These are phyloP conservation scores for Anthonomus grandis DNA, from an alignment of 1,140 invertebrate genomes.

Conservation along the genomic window DNA sequence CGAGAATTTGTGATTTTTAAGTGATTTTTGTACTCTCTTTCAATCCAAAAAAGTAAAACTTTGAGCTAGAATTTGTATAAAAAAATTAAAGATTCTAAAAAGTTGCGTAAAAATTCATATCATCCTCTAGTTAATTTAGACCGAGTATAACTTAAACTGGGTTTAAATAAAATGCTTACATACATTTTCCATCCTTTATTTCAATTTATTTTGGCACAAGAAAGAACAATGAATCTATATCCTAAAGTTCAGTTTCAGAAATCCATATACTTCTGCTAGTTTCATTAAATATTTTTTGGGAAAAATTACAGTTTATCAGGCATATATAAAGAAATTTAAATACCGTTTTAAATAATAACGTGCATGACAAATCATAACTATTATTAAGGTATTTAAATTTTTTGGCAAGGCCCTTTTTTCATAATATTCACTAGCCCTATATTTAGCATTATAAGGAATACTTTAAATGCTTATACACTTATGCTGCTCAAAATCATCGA, in stretches of 20 bases:
- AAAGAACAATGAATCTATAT: constrained; percentile 47
- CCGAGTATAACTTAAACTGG: no score
- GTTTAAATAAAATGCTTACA: background rate
- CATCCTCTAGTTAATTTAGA: no score
- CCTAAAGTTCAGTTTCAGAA: constrained; percentile 37
- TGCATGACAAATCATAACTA: background rate
- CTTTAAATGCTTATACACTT: constrained; percentile 12
- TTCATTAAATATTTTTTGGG: constrained; percentile 39
- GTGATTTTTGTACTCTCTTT: background rate
- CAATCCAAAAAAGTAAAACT: background rate
- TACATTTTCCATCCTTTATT: constrained; percentile 41
- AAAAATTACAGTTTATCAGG: constrained; percentile 26
- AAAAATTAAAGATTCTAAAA: background rate
- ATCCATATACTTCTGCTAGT: constrained; percentile 32
- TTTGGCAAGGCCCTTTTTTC: constrained; percentile 3
- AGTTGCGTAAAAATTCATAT: background rate
- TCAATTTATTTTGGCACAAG: constrained; percentile 48
- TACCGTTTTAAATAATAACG: background rate
- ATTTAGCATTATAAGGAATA: constrained; percentile 19
- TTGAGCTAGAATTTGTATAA: background rate
- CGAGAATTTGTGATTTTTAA: background rate
- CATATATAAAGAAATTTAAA: constrained; percentile 43
- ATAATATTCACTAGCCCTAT: constrained; percentile 21
- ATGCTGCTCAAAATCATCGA: constrained; percentile 8
- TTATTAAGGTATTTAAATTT: constrained; percentile 1